Percentiles rank a stretch among this genome's conserved stretches.
Evolutionary conservation across 2,888 invertebrate species (phyloP).

Genomic region (Strigamia transsilvanica): DNA sequence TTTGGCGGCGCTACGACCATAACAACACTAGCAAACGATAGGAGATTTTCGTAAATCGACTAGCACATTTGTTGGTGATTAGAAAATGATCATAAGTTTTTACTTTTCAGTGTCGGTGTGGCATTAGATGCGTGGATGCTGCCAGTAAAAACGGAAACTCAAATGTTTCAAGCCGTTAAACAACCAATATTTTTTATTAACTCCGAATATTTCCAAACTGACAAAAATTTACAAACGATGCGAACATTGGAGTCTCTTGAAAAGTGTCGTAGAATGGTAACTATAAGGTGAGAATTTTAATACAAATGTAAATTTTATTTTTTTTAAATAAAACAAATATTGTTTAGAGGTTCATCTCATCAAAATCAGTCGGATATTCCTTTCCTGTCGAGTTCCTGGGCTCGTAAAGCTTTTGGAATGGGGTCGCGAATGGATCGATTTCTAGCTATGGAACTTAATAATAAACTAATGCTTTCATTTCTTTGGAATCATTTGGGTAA

Average conservation of each 20-base stretch:
- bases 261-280: slow-evolving; percentile 56
- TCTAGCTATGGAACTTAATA: slow-evolving; percentile 60
- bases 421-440: slow-evolving; percentile 57
- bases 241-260: slow-evolving; percentile 61
- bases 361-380: slow-evolving; percentile 64
- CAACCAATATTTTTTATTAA: slow-evolving; percentile 70
- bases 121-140: slow-evolving; percentile 73
- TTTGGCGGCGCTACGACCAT: slow-evolving; percentile 74
- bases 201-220: slow-evolving; percentile 70
- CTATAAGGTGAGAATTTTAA: slow-evolving; percentile 57
- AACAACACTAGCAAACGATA: slow-evolving; percentile 68
- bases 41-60: slow-evolving; percentile 67
- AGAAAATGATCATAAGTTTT: slow-evolving; percentile 59
- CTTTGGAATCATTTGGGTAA: slow-evolving; percentile 59
- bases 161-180: slow-evolving; percentile 64
- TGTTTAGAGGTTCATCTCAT: slow-evolving; percentile 63
- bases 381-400: slow-evolving; percentile 61
- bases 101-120: slow-evolving; percentile 66
- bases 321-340: neutral
- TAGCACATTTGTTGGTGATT: neutral
- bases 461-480: slow-evolving; percentile 60
- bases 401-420: slow-evolving; percentile 58
- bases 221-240: slow-evolving; percentile 68
- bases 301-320: neutral
- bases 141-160: slow-evolving; percentile 67